These are phyloP conservation scores for Camptogramma bilineatum DNA, from an alignment of 2,888 invertebrate genomes.

Conservation along the genomic window DNA sequence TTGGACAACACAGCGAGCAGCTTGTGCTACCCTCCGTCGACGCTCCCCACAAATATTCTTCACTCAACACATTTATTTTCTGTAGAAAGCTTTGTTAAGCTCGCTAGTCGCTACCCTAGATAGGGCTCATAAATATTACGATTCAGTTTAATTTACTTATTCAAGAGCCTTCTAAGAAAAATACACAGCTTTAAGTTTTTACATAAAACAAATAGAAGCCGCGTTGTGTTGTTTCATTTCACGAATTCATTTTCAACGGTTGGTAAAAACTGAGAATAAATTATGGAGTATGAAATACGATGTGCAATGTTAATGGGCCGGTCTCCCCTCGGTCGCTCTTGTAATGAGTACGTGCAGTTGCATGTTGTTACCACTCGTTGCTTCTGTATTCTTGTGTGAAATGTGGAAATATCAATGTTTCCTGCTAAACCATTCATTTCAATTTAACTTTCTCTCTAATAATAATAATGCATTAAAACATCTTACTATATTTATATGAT, in stretches of 20 bases:
- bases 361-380: conserved; percentile 55
- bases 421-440: conserved; percentile 40
- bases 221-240: conserved; percentile 4
- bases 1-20: conserved; percentile 68
- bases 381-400: conserved; percentile 53
- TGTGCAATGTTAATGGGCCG: conserved; percentile 49
- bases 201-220: conserved; percentile 15
- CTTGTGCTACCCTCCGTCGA: conserved; percentile 53
- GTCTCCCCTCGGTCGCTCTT: conserved; percentile 42
- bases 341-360: conserved; percentile 52
- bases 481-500: neutral
- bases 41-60: conserved; percentile 57
- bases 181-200: conserved; percentile 21
- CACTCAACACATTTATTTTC: conserved; percentile 62
- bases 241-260: conserved; percentile 21
- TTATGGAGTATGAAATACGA: conserved; percentile 46
- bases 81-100: conserved; percentile 54
- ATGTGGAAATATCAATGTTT: conserved; percentile 56
- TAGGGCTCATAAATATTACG: conserved; percentile 46
- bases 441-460: conserved; percentile 27
- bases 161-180: conserved; percentile 35
- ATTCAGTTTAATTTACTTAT: conserved; percentile 42
- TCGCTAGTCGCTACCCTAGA: conserved; percentile 46
- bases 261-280: conserved; percentile 31
- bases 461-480: neutral